A percentile compares a stretch with the other conserved stretches of the same genome.
Conservation (phyloP, 2,797 vertebrate species). For the Acridotheres tristis region DNA sequence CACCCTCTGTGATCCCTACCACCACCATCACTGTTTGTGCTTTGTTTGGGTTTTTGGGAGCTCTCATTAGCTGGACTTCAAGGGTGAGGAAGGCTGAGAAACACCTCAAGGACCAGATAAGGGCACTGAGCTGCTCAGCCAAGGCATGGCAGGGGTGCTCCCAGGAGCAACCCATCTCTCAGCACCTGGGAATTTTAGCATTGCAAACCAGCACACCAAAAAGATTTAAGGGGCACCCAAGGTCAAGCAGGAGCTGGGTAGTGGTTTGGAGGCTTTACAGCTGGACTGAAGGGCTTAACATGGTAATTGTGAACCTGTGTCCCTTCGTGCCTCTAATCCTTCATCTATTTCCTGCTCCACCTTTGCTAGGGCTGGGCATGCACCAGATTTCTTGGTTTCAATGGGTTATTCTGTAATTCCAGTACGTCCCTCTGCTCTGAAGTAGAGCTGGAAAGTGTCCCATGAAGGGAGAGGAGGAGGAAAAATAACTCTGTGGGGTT, state of each 20-base stretch:
- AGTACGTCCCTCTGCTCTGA: background rate
- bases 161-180: background rate
- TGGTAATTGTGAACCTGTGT: constrained; percentile 47
- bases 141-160: accelerated
- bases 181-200: background rate
- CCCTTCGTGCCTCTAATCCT: background rate
- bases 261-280: constrained; percentile 15
- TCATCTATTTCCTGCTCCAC: constrained; percentile 23
- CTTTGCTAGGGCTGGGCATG: constrained; percentile 31
- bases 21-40: background rate
- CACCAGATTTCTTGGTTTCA: constrained; percentile 42
- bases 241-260: constrained; percentile 30
- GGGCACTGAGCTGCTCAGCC: background rate
- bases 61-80: background rate
- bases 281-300: constrained; percentile 40
- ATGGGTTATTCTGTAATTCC: constrained; percentile 21
- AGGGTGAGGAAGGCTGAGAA: background rate
- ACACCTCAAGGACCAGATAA: background rate
- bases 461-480: background rate
- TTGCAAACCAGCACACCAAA: background rate
- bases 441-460: background rate
- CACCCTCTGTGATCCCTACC: background rate
- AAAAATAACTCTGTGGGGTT: background rate
- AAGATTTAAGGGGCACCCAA: constrained; percentile 35
- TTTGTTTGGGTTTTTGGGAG: background rate